Percentiles rank a stretch among this genome's conserved stretches.
phyloP scores from a whole-genome alignment of 2,797 vertebrate genomes.

The Lagocephalus sceleratus region DNA sequence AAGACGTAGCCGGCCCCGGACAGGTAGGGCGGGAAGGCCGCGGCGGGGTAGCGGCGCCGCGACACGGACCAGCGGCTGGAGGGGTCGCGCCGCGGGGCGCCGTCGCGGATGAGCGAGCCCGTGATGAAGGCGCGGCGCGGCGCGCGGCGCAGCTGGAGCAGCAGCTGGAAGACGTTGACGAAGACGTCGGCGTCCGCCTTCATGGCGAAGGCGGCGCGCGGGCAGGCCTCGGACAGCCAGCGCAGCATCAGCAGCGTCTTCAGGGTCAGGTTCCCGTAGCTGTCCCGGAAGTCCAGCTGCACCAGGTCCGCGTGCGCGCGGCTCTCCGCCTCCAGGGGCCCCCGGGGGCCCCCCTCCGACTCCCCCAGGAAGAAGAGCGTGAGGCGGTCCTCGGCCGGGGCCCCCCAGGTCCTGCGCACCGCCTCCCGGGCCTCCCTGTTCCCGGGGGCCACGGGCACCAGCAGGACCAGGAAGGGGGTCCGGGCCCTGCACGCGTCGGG shows the following conservation, averaged over 20 bases:
- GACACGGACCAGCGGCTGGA: slow-evolving; percentile 88
- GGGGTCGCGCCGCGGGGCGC: slow-evolving; percentile 83
- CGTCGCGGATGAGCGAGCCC: slow-evolving; percentile 86
- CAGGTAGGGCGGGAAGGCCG: slow-evolving; percentile 87
- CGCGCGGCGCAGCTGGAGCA: slow-evolving; percentile 22
- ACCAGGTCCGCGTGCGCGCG: slow-evolving; percentile 66
- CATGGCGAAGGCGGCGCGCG: slow-evolving; percentile 68
- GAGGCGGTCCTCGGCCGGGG: slow-evolving; percentile 41
- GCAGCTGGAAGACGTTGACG: slow-evolving; percentile 72
- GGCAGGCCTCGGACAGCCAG: slow-evolving; percentile 71
- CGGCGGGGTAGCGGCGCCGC: slow-evolving; percentile 82
- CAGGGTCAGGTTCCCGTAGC: slow-evolving; percentile 78
- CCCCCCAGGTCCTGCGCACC: slow-evolving; percentile 80
- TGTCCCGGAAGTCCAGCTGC: slow-evolving; percentile 78
- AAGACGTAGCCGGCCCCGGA: slow-evolving; percentile 95
- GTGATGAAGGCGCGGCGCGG: slow-evolving; percentile 54
- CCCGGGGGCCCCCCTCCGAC: slow-evolving; percentile 18
- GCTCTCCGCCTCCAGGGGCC: slow-evolving; percentile 58
- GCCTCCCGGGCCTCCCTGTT: slow-evolving; percentile 33
- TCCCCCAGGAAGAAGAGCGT: slow-evolving; percentile 76
- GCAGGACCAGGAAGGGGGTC: slow-evolving; percentile 70
- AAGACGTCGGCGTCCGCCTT: slow-evolving; percentile 83
- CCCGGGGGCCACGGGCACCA: slow-evolving; percentile 58
- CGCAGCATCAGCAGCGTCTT: slow-evolving; percentile 80
- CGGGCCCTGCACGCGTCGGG: slow-evolving; percentile 50